Evolutionary conservation across 2,113 vertebrate species (phyloP), one percentile per base, ranked within the genome.

Genomic region (Miniopterus natalensis): DNA sequence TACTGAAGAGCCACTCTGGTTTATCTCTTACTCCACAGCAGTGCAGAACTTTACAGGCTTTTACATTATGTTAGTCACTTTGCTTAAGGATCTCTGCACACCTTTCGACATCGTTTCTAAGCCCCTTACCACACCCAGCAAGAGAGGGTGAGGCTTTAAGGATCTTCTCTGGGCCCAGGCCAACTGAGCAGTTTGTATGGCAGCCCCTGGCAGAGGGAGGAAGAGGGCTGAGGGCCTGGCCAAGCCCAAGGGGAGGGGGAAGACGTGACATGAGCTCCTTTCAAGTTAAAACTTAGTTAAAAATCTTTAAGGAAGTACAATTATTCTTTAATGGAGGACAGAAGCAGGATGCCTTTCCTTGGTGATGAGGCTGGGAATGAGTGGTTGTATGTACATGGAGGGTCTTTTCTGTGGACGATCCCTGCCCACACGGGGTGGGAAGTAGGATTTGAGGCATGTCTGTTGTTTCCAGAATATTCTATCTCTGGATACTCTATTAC

Each of bases 81-180:
- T 87, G 49, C 59, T 31, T 53, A 51, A 59, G 42, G 36, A 61
- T 84, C 42, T 87, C 23, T 5, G 65, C 12, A 53, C 40, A 75
- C 47, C 77, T 94, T 79, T 85, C 55, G 31, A 18, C 6, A 49
- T 90, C 5, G 3, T 73, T 93, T 87, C 53, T 83, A 79, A 70
- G 40, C 78, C 31, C 23, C 29, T 61, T 31, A 61, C 66, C 61
- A 73, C 14, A 61, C 47, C 31, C n/a, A 17, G 8, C n/a, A 79
- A 45, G 36, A 36, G 40, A 31, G 17, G 6, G 2, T 21, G 40
- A 87, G 36, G 15, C 57, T 53, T 80, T 66, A 61, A 55, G 47
- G 18, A 45, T 49, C 70, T 74, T 21, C n/a, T 49, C 13, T 40
- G 36, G 79, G 31, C 42, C 63, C 71, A 80, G 36, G 47, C 70